Conservation (phyloP, 2,113 vertebrate genomes). For the Pogona vitticeps region DNA sequence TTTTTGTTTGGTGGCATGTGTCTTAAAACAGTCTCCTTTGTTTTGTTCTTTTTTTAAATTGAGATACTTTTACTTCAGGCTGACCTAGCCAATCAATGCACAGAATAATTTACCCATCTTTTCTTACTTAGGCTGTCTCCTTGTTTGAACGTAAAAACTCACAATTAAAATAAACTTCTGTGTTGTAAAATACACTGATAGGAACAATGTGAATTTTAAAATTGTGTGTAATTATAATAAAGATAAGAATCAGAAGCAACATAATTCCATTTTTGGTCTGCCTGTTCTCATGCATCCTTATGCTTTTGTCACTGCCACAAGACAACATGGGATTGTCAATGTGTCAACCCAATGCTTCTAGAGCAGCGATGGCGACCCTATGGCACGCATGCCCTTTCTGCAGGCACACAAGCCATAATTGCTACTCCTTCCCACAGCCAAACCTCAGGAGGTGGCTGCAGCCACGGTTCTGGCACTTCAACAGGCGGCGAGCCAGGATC, state of each 20-base stretch:
- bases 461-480: too few relatives aligned
- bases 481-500: too few relatives aligned
- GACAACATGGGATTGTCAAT: not conserved
- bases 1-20: not conserved
- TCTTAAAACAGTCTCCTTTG: not conserved
- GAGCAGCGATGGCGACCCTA: too few relatives aligned
- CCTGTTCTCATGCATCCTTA: not conserved
- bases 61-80: not conserved
- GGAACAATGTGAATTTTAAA: not conserved
- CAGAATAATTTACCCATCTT: not conserved
- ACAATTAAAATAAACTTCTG: not conserved
- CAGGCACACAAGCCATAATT: too few relatives aligned
- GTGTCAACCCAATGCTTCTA: not conserved
- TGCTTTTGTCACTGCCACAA: not conserved
- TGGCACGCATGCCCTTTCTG: too few relatives aligned
- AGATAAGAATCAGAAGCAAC: not conserved
- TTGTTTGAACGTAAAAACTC: not conserved
- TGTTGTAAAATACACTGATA: not conserved
- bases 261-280: not conserved
- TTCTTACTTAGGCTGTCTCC: not conserved
- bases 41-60: not conserved
- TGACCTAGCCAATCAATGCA: not conserved
- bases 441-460: too few relatives aligned
- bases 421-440: too few relatives aligned
- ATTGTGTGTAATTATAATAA: not conserved